Evolutionary conservation across 1,140 invertebrate species (phyloP).

Genomic region (Nymphalis io): DNA sequence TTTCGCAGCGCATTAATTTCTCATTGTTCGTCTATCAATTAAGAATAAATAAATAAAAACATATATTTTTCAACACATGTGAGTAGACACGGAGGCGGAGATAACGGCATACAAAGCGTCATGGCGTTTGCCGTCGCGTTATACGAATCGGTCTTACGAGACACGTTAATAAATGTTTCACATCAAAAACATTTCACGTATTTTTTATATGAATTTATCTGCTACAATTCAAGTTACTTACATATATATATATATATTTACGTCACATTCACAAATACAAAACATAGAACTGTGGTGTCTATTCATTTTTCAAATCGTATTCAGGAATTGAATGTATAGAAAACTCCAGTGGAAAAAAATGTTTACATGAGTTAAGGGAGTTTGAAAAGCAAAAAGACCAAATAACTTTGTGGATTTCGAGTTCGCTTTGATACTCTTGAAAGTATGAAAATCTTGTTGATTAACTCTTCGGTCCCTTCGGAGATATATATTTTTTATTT

Average conservation of each 20-base stretch:
- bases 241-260: conserved; percentile 8
- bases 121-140: no score
- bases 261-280: conserved; percentile 32
- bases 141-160: no score
- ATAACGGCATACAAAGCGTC: no score
- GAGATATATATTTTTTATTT: conserved; percentile 36
- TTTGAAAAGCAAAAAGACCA: conserved; percentile 49
- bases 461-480: conserved; percentile 54
- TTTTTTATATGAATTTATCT: not conserved
- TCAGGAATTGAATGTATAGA: conserved; percentile 47
- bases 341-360: conserved; percentile 48
- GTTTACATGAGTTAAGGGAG: conserved; percentile 50
- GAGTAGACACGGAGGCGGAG: no score
- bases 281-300: conserved; percentile 24
- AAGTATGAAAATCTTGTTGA: conserved; percentile 68
- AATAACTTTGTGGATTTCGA: conserved; percentile 55
- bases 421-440: conserved; percentile 64
- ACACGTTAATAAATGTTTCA: no score
- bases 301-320: conserved; percentile 43
- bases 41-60: no score
- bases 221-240: not conserved
- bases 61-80: no score
- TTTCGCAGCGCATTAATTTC: no score
- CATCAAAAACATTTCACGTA: no score
- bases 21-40: no score